A percentile compares a stretch with the other conserved stretches of the same genome.
Evolutionary conservation across 2,113 vertebrate genomes (phyloP).

Genomic region (Chauna torquata): DNA sequence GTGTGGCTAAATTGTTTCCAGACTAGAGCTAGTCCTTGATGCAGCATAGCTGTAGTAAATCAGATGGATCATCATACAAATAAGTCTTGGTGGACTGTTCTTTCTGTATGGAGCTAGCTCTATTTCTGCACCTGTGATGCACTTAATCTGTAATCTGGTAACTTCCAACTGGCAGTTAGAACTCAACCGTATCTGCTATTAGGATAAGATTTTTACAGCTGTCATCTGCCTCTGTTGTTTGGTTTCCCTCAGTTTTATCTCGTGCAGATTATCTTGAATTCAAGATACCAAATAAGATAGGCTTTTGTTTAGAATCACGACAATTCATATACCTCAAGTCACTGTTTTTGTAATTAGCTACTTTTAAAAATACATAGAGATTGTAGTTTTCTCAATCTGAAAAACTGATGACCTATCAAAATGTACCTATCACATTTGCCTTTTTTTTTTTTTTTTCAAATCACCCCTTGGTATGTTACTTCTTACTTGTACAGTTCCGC

Average conservation of each 20-base stretch:
- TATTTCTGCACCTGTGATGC: not conserved
- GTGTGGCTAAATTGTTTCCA: not conserved
- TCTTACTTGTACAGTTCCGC: not conserved
- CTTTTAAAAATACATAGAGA: not conserved
- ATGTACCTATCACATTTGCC: fast-evolving
- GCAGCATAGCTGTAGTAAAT: fast-evolving
- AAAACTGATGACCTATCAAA: fast-evolving
- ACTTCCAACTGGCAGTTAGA: not conserved
- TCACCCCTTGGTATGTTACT: fast-evolving
- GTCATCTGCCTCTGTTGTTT: not conserved
- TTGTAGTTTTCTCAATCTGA: not conserved
- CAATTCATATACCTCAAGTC: fast-evolving
- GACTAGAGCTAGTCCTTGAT: not conserved
- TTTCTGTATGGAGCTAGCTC: not conserved
- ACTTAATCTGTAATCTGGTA: not conserved
- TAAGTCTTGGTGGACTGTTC: not conserved
- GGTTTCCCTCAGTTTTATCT: not conserved
- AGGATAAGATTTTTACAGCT: not conserved
- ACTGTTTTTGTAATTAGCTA: not conserved
- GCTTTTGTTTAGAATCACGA: not conserved
- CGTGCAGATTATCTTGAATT: not conserved
- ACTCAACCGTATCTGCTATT: not conserved
- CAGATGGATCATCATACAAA: fast-evolving
- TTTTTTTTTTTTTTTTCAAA: not conserved
- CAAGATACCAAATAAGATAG: fast-evolving